Evolutionary conservation across 2,113 vertebrate genomes (phyloP).

Genomic region (Pterocles orientalis): DNA sequence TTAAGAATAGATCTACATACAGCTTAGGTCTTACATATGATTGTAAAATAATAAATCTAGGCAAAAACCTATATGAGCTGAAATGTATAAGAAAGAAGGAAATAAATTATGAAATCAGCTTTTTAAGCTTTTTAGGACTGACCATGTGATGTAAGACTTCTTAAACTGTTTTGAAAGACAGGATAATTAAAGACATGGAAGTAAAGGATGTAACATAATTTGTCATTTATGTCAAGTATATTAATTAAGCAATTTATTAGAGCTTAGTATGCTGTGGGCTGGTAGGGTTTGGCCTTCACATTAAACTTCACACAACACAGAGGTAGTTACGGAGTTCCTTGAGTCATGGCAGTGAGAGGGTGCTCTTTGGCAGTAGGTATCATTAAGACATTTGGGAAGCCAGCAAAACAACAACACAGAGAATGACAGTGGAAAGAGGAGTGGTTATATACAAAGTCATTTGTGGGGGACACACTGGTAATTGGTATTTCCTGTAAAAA

Average conservation of each 20-base stretch:
- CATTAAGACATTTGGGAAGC: neutral
- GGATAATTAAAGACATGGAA: constrained; percentile 44
- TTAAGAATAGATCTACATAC: neutral
- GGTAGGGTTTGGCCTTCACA: constrained; percentile 11
- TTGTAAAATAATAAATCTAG: neutral
- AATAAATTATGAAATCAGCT: neutral
- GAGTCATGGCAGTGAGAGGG: neutral
- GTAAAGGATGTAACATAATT: constrained; percentile 47
- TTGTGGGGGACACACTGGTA: neutral
- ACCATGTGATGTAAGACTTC: neutral
- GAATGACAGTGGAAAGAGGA: neutral
- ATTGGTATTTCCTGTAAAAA: neutral
- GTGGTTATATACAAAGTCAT: neutral
- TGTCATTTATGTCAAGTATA: constrained; percentile 25
- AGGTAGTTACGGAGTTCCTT: neutral
- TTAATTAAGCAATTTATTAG: constrained; percentile 54
- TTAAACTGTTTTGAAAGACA: constrained; percentile 46
- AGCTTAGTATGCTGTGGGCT: neutral
- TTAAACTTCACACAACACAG: constrained; percentile 20
- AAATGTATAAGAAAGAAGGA: neutral
- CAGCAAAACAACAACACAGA: neutral
- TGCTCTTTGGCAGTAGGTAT: neutral
- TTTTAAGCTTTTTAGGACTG: neutral
- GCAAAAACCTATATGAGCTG: neutral
- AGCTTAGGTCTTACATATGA: neutral